Evolutionary conservation across 1,140 invertebrate species (phyloP), one percentile per base, ranked within the genome.

Genomic region (Aphelenchoides avenae): DNA sequence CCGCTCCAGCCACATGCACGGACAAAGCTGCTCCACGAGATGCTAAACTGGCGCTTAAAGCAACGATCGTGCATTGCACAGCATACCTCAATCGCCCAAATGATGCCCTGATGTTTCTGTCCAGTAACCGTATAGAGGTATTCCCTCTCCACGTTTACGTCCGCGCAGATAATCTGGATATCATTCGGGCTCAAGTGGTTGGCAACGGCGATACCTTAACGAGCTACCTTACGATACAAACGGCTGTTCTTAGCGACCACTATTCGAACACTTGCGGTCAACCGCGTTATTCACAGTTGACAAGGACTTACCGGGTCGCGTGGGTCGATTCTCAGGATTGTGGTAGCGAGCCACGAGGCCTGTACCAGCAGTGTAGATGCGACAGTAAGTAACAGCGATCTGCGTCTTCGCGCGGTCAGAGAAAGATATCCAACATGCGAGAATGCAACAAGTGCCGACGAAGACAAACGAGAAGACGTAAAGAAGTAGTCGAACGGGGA

Each of bases 151-250:
- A 46, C 31, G 20, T 44, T 33, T 30, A 68, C 59, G 37, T 68
- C 68, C n/a, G 52, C 53, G 22, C 49, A 71, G 20, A 68, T 52
- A 13, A 68, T 55, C 33, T 67, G 68, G 5, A 68, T 42, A 43
- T 68, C 65, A 51, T 68, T 68, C 18, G 65, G 62, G 9, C 41
- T 42, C 13, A 68, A 46, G 36, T 68, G 65, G 41, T 68, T 68
- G 5, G 65, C 31, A 13, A 68, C 66, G 29, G 59, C 51, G 11
- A 68, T 51, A 22, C 65, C 60, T 57, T 1, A 34, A 64, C 34
- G 3, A 29, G n/a, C 13, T 26, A 5, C 18, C n/a, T 15, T 42
- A 26, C 29, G 6, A 18, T 39, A 2, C 5, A 18, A 39, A 5
- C 22, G 37, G 15, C 15, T 36, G 18, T 36, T 36, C 13, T 36